A percentile compares a stretch with the other conserved stretches of the same genome.
These are phyloP conservation scores for Cephus sareptanus DNA, from an alignment of 2,888 invertebrate species.

Conservation along the genomic window DNA sequence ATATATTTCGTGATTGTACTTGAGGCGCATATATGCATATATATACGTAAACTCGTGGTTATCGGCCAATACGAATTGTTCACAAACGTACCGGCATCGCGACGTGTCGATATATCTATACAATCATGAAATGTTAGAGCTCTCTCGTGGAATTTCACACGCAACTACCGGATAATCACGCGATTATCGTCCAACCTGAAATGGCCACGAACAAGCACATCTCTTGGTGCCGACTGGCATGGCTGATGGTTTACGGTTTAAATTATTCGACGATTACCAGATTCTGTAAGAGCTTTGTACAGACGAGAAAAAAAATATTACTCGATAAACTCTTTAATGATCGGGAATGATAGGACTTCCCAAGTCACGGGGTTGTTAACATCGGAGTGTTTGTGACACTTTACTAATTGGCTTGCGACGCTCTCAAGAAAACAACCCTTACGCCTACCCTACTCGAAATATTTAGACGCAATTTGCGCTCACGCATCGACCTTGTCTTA, in stretches of 20 bases:
- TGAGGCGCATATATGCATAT: not conserved
- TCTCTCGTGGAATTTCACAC: not conserved
- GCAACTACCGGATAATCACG: not conserved
- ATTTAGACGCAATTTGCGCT: not conserved
- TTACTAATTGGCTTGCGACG: conserved; percentile 63
- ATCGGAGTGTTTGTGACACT: conserved; percentile 63
- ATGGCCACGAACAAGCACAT: not conserved
- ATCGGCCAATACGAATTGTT: not conserved
- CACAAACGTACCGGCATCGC: not conserved
- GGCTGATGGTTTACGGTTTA: not conserved
- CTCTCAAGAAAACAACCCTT: conserved; percentile 60
- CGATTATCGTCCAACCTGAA: not conserved
- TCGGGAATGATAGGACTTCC: not conserved
- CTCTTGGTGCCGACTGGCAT: not conserved
- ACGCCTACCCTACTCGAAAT: not conserved
- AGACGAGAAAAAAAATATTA: not conserved
- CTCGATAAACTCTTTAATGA: not conserved
- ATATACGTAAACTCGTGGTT: not conserved
- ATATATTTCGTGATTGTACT: not conserved
- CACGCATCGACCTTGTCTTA: not conserved
- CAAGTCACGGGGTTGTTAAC: not conserved
- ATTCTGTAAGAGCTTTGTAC: not conserved
- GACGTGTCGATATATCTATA: not conserved
- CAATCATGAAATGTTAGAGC: not conserved
- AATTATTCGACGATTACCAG: not conserved